These are phyloP conservation scores for Caradrina clavipalpis DNA, from an alignment of 2,888 invertebrate genomes.

Conservation along the genomic window DNA sequence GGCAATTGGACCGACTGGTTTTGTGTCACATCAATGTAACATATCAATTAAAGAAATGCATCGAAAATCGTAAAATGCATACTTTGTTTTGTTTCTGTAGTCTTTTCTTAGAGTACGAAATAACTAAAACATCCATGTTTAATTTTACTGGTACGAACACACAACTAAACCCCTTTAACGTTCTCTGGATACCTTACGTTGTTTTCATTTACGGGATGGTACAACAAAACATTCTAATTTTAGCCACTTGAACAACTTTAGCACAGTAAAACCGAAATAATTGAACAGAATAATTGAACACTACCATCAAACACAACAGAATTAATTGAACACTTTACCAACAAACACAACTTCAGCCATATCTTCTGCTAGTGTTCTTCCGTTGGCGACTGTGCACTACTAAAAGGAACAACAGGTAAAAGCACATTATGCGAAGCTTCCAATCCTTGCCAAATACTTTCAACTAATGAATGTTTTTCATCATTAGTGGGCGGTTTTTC, in stretches of 20 bases:
- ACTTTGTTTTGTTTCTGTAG: background rate
- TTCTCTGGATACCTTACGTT: conserved; percentile 24
- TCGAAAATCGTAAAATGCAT: conserved; percentile 1
- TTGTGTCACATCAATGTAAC: conserved; percentile 5
- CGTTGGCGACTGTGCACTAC: conserved; percentile 80
- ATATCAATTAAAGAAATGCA: background rate
- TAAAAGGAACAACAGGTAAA: conserved; percentile 76
- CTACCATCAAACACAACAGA: conserved; percentile 83
- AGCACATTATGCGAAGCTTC: conserved; percentile 74
- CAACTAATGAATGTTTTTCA: conserved; percentile 79
- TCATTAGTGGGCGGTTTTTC: conserved; percentile 74
- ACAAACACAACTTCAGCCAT: conserved; percentile 84
- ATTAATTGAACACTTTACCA: conserved; percentile 76
- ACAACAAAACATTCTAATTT: conserved; percentile 26
- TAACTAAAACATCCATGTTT: conserved; percentile 10
- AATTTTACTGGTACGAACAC: conserved; percentile 10
- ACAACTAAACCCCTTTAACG: conserved; percentile 27
- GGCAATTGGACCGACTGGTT: conserved; percentile 9
- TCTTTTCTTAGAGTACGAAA: background rate
- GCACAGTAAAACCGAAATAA: conserved; percentile 46
- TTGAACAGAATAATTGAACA: too few species aligned
- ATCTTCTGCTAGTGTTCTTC: conserved; percentile 76
- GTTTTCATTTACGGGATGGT: conserved; percentile 20
- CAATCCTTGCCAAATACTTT: conserved; percentile 83
- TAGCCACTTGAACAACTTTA: conserved; percentile 34